phyloP scores from a whole-genome alignment of 1,140 invertebrate species.

The Atta colombica region DNA sequence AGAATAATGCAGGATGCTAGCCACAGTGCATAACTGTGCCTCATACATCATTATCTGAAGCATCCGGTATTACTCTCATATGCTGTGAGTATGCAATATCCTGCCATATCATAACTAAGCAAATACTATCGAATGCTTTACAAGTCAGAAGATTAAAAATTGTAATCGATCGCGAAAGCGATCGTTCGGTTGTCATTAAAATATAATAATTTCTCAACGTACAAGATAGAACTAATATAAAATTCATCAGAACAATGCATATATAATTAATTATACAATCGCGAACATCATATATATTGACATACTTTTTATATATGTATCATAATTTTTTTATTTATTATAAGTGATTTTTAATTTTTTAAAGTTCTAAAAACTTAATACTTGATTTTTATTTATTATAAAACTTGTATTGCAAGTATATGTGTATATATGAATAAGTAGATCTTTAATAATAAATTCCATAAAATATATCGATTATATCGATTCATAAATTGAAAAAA shows the following conservation, averaged over 20 bases:
- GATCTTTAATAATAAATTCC: neutral
- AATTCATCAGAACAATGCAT: neutral
- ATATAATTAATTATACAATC: conserved; percentile 16
- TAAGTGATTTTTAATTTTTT: neutral
- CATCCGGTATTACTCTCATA: conserved; percentile 75
- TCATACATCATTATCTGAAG: conserved; percentile 75
- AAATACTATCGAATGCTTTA: conserved; percentile 69
- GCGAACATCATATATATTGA: neutral
- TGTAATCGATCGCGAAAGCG: conserved; percentile 25
- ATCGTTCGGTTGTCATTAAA: conserved; percentile 14
- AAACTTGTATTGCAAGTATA: neutral
- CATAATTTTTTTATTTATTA: conserved; percentile 4
- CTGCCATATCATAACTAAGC: conserved; percentile 72
- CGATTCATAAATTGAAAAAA: neutral
- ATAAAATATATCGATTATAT: conserved; percentile 3
- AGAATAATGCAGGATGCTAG: conserved; percentile 70
- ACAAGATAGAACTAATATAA: neutral
- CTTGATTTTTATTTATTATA: neutral
- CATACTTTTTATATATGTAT: neutral
- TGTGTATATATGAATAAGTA: neutral
- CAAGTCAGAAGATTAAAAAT: conserved; percentile 9
- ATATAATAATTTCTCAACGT: conserved; percentile 19
- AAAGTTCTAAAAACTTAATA: neutral
- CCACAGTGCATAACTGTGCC: conserved; percentile 53
- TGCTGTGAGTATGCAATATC: conserved; percentile 70